phyloP scores from a whole-genome alignment of 2,888 invertebrate genomes.

The Ryuthela nishihirai region DNA sequence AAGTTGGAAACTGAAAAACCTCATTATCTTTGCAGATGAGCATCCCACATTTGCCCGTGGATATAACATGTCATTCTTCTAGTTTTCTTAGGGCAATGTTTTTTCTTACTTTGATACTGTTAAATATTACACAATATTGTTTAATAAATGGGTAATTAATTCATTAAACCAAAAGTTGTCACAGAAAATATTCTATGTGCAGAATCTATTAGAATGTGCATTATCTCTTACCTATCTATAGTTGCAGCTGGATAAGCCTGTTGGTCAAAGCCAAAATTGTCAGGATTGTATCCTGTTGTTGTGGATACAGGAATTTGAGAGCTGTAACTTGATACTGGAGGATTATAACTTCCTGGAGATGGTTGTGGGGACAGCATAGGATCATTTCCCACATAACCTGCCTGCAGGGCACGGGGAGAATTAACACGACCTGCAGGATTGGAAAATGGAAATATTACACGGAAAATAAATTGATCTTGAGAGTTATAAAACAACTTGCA shows the following conservation, averaged over 20 bases:
- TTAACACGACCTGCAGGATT: conserved; percentile 39
- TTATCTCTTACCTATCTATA: conserved; percentile 18
- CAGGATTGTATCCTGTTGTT: conserved; percentile 12
- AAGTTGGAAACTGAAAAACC: too few species aligned
- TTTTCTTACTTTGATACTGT: too few species aligned
- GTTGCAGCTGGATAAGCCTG: conserved; percentile 20
- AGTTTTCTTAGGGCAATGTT: too few species aligned
- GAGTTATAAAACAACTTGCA: too few species aligned
- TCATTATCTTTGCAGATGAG: too few species aligned
- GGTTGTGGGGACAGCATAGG: conserved; percentile 35
- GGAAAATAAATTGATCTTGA: too few species aligned
- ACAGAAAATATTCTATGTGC: neutral
- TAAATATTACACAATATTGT: too few species aligned
- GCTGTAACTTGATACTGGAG: conserved; percentile 16
- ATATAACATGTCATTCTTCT: too few species aligned
- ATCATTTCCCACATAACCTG: conserved; percentile 29
- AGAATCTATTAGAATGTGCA: neutral
- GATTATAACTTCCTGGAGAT: conserved; percentile 25
- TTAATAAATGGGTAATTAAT: neutral
- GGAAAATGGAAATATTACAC: too few species aligned
- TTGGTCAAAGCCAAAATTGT: conserved; percentile 31
- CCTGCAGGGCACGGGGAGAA: conserved; percentile 44
- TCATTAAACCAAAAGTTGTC: neutral
- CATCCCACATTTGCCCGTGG: too few species aligned
- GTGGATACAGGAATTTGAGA: conserved; percentile 19